Evolutionary conservation across 2,113 vertebrate genomes (phyloP), one percentile per base, ranked within the genome.

Genomic region (Pelvicachromis taeniatus): DNA sequence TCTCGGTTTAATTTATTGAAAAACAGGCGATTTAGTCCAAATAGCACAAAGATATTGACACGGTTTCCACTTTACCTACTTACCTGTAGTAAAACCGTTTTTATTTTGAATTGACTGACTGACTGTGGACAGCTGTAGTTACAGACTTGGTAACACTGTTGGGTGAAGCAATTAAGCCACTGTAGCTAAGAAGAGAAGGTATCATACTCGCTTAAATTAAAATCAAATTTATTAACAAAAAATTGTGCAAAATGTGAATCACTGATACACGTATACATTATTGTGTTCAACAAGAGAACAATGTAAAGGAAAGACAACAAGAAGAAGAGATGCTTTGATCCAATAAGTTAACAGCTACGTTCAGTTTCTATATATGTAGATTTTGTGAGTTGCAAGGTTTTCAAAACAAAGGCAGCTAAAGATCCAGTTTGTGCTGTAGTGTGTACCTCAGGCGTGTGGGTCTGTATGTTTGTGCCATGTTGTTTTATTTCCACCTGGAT

Each of bases 141-240:
- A 7, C 40, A 73, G 42, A 50, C 68, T 7, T 50, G 2, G 42
- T 52, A 42, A 42, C 4, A 40, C 10, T 14, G 21, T 42, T 35
- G 38, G 7, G 11, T 45, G 54, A 35, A 38, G 5, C 23, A 9
- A 42, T 23, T 4, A 13, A 29, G 55, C 58, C 3, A 12, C 9
- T 13, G 26, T 1, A n/a, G 16, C 1, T 7, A 85, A 81, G 17
- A 52, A 33, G 26, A 29, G 2, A 10, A 63, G 14, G 61, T 10
- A 23, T 26, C 4, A 23, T 17, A 13, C 23, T 48, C 7, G 54
- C 19, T 83, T 85, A 53, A 87, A 84, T 92, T 55, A 63, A 90
- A 92, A 93, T 88, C 52, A 82, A 2, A 54, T 94, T 95, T 94
- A 91, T 93, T 94, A 78, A 91, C 77, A 91, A 89, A 88, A 86